Conservation (phyloP, 2,113 vertebrate genomes). For the Elephantulus edwardii region DNA sequence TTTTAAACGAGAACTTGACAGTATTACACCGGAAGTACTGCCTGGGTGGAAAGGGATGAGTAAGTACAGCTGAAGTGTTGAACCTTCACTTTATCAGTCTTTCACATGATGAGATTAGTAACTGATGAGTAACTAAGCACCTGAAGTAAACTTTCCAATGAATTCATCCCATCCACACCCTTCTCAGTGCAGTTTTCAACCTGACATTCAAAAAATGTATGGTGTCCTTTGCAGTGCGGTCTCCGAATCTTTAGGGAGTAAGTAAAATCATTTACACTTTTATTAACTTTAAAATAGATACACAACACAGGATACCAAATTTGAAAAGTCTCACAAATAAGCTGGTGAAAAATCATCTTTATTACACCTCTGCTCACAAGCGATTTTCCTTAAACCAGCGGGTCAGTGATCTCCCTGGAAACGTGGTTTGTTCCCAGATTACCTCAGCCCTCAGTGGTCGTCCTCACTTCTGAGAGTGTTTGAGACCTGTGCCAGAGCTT, state of each 20-base stretch:
- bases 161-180: background rate
- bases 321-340: background rate
- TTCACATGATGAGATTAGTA: too few relatives aligned
- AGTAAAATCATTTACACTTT: background rate
- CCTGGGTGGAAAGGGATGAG: conserved; percentile 95
- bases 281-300: background rate
- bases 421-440: background rate
- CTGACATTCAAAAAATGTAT: background rate
- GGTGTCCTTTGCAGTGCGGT: background rate
- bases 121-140: background rate
- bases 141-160: background rate
- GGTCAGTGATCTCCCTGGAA: background rate
- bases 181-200: background rate
- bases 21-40: conserved; percentile 94
- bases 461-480: background rate
- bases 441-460: background rate
- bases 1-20: conserved; percentile 94
- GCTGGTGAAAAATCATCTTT: background rate
- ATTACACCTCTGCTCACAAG: background rate
- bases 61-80: conserved; percentile 84
- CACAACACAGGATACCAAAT: background rate
- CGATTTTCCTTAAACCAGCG: background rate
- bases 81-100: background rate
- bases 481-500: background rate
- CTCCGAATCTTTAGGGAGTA: background rate